A percentile compares a stretch with the other conserved stretches of the same genome.
phyloP scores from a whole-genome alignment of 2,888 invertebrate species.

The Hartigia nigra region DNA sequence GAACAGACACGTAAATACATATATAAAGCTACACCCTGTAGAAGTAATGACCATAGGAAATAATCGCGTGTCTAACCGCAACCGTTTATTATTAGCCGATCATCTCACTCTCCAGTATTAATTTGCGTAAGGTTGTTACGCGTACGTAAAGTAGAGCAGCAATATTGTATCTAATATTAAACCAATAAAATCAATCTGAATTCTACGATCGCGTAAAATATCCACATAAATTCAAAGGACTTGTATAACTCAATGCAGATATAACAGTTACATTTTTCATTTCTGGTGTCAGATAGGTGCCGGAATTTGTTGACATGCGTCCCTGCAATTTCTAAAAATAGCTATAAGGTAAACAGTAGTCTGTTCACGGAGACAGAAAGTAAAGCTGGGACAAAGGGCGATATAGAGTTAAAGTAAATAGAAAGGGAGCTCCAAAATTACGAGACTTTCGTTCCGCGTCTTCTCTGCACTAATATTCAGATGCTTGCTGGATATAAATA shows the following conservation, averaged over 20 bases:
- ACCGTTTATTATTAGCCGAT: not conserved
- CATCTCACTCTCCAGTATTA: constrained; percentile 23
- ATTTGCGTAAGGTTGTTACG: constrained; percentile 34
- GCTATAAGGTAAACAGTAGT: not conserved
- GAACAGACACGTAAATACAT: not conserved
- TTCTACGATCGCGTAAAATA: constrained; percentile 8
- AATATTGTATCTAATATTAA: constrained; percentile 36
- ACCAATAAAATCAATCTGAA: constrained; percentile 27
- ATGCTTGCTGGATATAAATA: not conserved
- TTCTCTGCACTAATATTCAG: not conserved
- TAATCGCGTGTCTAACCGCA: too few relatives aligned
- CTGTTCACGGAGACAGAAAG: constrained; percentile 3
- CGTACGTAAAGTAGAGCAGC: constrained; percentile 7
- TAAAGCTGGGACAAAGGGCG: not conserved
- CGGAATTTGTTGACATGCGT: not conserved
- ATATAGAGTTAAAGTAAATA: not conserved
- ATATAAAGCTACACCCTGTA: too few relatives aligned
- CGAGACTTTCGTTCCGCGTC: not conserved
- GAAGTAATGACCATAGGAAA: too few relatives aligned
- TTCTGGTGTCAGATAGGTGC: not conserved
- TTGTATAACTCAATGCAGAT: not conserved
- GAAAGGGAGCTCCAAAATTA: not conserved
- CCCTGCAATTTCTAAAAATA: not conserved
- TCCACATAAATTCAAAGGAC: constrained; percentile 5
- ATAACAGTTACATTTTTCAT: not conserved